phyloP scores from a whole-genome alignment of 2,888 invertebrate genomes.

The Zygaena filipendulae region DNA sequence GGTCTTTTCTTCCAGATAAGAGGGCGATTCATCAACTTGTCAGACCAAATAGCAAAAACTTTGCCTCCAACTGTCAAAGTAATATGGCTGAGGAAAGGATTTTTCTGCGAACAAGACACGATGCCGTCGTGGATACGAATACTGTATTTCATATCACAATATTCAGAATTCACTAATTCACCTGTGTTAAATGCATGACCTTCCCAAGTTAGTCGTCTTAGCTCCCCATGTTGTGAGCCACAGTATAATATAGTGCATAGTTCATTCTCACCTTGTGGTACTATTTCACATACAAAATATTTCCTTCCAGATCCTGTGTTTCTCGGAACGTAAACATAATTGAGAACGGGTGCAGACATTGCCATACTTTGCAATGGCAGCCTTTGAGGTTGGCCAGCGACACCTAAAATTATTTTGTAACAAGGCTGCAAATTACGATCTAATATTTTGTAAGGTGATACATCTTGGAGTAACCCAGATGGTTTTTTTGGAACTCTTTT shows the following conservation, averaged over 20 bases:
- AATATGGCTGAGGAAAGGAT: slow-evolving; percentile 71
- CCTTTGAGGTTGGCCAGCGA: slow-evolving; percentile 45
- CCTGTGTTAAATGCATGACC: slow-evolving; percentile 75
- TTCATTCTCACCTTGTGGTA: slow-evolving; percentile 33
- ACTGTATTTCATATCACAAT: slow-evolving; percentile 43
- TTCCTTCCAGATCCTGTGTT: slow-evolving; percentile 42
- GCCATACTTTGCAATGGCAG: slow-evolving; percentile 52
- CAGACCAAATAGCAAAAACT: slow-evolving; percentile 80
- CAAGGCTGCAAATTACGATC: slow-evolving; percentile 72
- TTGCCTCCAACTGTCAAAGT: slow-evolving; percentile 80
- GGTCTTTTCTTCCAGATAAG: slow-evolving; percentile 74
- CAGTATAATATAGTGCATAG: slow-evolving; percentile 37
- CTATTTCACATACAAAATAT: slow-evolving; percentile 41
- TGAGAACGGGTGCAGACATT: slow-evolving; percentile 35
- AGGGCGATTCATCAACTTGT: slow-evolving; percentile 70
- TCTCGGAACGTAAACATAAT: slow-evolving; percentile 36
- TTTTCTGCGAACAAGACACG: slow-evolving; percentile 67
- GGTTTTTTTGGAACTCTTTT: slow-evolving; percentile 64
- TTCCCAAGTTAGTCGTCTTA: slow-evolving; percentile 69
- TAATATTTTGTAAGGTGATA: slow-evolving; percentile 69
- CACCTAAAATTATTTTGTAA: slow-evolving; percentile 63
- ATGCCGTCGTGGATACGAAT: slow-evolving; percentile 78
- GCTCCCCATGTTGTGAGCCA: slow-evolving; percentile 52
- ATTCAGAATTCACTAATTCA: slow-evolving; percentile 71
- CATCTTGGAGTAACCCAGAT: slow-evolving; percentile 65